A percentile compares a stretch with the other conserved stretches of the same genome.
phyloP scores from a whole-genome alignment of 2,113 vertebrate species.

The Leptosomus discolor region DNA sequence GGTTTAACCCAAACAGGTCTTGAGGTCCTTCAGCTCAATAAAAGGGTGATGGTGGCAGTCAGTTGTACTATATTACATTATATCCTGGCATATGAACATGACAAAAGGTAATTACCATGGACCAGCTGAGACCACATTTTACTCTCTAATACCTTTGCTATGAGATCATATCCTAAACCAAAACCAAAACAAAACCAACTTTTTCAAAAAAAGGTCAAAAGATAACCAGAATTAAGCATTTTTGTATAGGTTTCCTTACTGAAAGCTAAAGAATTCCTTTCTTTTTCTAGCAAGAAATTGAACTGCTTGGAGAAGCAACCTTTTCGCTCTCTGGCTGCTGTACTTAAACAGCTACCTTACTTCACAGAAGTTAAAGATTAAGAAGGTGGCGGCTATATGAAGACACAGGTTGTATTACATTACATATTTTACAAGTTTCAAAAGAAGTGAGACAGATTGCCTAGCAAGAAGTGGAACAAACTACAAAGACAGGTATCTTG shows the following conservation, averaged over 20 bases:
- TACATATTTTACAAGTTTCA: not conserved
- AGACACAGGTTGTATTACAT: not conserved
- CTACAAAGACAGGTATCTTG: not conserved
- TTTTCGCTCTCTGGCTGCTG: not conserved
- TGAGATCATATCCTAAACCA: not conserved
- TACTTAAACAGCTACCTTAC: not conserved
- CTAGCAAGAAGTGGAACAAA: not conserved
- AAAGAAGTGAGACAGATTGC: not conserved
- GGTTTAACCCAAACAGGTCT: not conserved
- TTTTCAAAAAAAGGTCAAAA: not conserved
- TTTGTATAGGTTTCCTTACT: not conserved
- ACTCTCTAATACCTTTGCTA: not conserved
- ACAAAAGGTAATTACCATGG: not conserved
- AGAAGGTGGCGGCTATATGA: not conserved
- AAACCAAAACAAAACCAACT: not conserved
- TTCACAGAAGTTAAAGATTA: not conserved
- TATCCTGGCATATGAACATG: not conserved
- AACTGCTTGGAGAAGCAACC: not conserved
- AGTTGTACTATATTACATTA: no score
- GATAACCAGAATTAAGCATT: not conserved
- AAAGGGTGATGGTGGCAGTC: not conserved
- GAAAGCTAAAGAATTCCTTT: not conserved
- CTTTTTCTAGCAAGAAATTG: not conserved
- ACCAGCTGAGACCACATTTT: not conserved
- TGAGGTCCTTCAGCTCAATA: not conserved